phyloP scores from a whole-genome alignment of 2,113 vertebrate genomes.

The Recurvirostra avosetta region DNA sequence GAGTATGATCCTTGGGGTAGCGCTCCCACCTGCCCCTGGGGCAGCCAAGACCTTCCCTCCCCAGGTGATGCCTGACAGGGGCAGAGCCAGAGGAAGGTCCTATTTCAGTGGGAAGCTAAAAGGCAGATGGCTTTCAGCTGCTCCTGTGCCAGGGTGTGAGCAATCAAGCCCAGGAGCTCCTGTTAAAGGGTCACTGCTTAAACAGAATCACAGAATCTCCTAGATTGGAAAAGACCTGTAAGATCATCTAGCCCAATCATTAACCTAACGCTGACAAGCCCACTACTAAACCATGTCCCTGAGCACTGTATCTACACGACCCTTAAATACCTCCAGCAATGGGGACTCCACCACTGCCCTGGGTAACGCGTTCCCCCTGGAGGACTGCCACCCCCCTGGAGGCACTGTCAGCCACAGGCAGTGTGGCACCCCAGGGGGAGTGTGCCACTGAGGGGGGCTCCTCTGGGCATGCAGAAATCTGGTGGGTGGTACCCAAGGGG shows the following conservation, averaged over 20 bases:
- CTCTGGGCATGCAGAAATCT: rapidly evolving
- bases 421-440: rapidly evolving
- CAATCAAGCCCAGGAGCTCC: neutral
- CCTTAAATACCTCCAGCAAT: too few relatives aligned
- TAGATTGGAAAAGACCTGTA: too few relatives aligned
- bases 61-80: rapidly evolving
- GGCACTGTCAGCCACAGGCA: rapidly evolving
- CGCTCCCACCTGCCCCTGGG: neutral
- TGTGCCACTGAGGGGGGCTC: neutral
- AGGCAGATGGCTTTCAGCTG: neutral
- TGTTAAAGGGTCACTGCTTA: neutral
- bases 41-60: neutral
- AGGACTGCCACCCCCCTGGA: rapidly evolving
- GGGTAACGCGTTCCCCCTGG: too few relatives aligned
- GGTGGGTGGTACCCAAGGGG: neutral
- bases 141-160: neutral
- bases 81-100: neutral
- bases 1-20: rapidly evolving
- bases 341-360: too few relatives aligned
- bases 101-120: neutral
- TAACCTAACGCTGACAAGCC: too few relatives aligned
- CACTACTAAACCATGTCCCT: too few relatives aligned
- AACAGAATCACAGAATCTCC: neutral
- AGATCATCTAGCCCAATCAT: too few relatives aligned
- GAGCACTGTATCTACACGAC: too few relatives aligned